These are phyloP conservation scores for Phataginus tricuspis DNA, from an alignment of 2,797 vertebrate species.

Conservation along the genomic window DNA sequence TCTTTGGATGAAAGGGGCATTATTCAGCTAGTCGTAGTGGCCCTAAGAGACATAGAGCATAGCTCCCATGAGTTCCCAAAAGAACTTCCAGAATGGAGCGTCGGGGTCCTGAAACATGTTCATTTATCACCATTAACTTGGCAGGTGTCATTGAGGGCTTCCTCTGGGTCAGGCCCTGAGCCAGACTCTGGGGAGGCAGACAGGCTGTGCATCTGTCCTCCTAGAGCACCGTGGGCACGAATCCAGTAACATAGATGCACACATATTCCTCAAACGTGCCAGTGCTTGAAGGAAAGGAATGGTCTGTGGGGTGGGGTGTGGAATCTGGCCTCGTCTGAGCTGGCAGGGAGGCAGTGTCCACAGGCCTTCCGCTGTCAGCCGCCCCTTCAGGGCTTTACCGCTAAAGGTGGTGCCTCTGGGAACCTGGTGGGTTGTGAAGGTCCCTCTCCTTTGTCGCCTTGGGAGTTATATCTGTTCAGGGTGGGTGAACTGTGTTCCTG, in stretches of 20 bases:
- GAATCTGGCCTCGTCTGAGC: fast-evolving
- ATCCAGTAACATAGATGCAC: neutral
- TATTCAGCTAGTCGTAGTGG: neutral
- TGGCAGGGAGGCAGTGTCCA: fast-evolving
- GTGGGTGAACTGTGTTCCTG: neutral
- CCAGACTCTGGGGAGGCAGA: neutral
- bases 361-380: fast-evolving
- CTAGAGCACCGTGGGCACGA: fast-evolving
- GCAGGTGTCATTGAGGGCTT: fast-evolving
- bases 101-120: neutral
- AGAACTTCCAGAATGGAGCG: fast-evolving
- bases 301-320: neutral
- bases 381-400: neutral
- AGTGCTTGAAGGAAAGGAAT: neutral
- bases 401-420: fast-evolving
- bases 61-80: fast-evolving
- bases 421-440: fast-evolving
- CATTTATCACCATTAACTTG: fast-evolving
- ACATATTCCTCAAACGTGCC: fast-evolving
- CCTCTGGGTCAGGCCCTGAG: neutral
- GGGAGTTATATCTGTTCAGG: fast-evolving
- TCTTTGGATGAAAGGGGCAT: fast-evolving
- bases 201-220: neutral
- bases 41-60: too few relatives aligned
- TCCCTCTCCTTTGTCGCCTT: neutral